Evolutionary conservation across 2,888 invertebrate species (phyloP).

Genomic region (Bruchidius siliquastri): DNA sequence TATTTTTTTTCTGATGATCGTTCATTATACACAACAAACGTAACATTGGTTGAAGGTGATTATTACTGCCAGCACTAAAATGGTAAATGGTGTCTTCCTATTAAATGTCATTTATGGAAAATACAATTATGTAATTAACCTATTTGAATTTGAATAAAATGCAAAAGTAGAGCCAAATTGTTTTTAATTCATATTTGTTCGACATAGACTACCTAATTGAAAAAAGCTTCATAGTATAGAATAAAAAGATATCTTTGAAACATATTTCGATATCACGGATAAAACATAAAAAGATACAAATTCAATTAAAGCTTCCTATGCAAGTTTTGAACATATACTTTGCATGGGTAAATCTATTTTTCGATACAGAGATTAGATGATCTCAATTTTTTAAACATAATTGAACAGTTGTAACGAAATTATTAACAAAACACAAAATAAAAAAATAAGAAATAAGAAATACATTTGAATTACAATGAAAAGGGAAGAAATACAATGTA

Average conservation of each 20-base stretch:
- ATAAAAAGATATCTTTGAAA: conserved; percentile 36
- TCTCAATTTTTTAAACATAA: not conserved
- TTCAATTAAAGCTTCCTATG: conserved; percentile 17
- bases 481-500: not conserved
- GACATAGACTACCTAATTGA: conserved; percentile 32
- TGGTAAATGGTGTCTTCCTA: too few relatives aligned
- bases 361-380: not conserved
- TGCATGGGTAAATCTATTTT: conserved; percentile 12
- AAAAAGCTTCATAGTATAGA: conserved; percentile 28
- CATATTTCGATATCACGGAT: conserved; percentile 39
- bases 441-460: not conserved
- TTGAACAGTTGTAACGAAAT: not conserved
- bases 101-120: too few relatives aligned
- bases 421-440: not conserved
- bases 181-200: conserved; percentile 31
- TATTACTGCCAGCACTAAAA: too few relatives aligned
- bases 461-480: not conserved
- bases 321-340: conserved; percentile 26
- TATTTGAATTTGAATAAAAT: not conserved
- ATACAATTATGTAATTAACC: too few relatives aligned
- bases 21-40: too few relatives aligned
- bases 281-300: conserved; percentile 26
- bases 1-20: too few relatives aligned
- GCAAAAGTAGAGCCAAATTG: conserved; percentile 22
- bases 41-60: too few relatives aligned